These are phyloP conservation scores for Orius insidiosus DNA, from an alignment of 1,140 invertebrate species.

Conservation along the genomic window DNA sequence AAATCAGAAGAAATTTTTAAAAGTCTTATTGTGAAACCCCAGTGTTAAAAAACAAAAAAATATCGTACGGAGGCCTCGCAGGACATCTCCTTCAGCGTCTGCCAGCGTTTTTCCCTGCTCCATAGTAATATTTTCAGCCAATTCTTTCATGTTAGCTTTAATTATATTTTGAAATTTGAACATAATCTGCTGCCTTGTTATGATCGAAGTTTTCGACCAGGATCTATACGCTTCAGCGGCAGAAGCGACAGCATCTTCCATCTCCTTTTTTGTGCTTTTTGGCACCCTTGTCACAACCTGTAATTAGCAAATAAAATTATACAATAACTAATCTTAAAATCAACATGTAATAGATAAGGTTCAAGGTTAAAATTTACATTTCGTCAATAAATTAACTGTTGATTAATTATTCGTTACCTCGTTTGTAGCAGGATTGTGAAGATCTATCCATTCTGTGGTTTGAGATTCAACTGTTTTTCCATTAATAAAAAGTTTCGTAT, in stretches of 20 bases:
- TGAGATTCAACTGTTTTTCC: constrained; percentile 90
- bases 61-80: constrained; percentile 85
- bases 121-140: constrained; percentile 81
- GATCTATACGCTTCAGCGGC: constrained; percentile 64
- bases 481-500: constrained; percentile 88
- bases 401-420: constrained; percentile 35
- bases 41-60: no score
- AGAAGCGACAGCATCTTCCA: constrained; percentile 76
- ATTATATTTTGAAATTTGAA: constrained; percentile 75
- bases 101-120: constrained; percentile 96
- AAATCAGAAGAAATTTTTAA: no score
- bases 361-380: no score
- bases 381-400: no score
- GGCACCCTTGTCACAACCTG: constrained; percentile 68
- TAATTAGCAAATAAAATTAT: constrained; percentile 7
- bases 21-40: no score
- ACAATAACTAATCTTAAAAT: neutral
- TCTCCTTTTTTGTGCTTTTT: constrained; percentile 75
- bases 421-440: constrained; percentile 87
- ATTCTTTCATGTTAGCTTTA: constrained; percentile 58
- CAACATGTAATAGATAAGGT: no score
- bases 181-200: constrained; percentile 91
- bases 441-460: constrained; percentile 79
- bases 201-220: constrained; percentile 85
- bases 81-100: constrained; percentile 96